Evolutionary conservation across 2,113 vertebrate genomes (phyloP), one percentile per base, ranked within the genome.

Genomic region (Glareola pratincola): DNA sequence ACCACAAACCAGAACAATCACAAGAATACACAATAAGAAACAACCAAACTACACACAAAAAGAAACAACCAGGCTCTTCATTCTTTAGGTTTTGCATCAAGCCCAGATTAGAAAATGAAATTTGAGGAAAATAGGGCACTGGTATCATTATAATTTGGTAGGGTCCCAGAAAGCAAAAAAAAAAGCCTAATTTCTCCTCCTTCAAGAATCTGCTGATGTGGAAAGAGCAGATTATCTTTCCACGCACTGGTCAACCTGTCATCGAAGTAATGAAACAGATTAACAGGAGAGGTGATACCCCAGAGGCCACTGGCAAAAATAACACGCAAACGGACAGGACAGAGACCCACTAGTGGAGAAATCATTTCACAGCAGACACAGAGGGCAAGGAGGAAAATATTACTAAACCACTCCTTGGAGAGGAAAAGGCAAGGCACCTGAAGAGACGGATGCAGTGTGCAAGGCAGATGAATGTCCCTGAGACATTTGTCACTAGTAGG

Each of bases 401-500:
- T 72, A 41, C 32, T 72, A 79, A 96, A 60, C 36, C 14, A 14
- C 34, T 79, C 41, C 66, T 77, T 8, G 2, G 75, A 89, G 59
- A 90, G 30, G 12, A 92, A 88, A 43, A 85, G 50, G 36, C 48
- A 67, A 30, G 53, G 30, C 21, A 84, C 36, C 10, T 2, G 26
- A 50, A 92, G 89, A 95, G 85, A 80, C 14, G 63, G 51, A 64
- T 2, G 7, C 81, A 88, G 45, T 9, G 34, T 73, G 77, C n/a
- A 90, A 82, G 43, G 94, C 89, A 90, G 74, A 92, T 69, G 86
- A 94, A 90, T 1, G 0, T 92, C 59, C 37, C 71, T 18, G 74
- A 90, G 87, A 94, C 77, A 90, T 96, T 97, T 97, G 84, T 95
- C 96, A 90, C 80, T 34, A 72, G 84, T 22, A 93, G 93, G 92